These are phyloP conservation scores for Odontophorus gujanensis DNA, from an alignment of 2,113 vertebrate species.

Conservation along the genomic window DNA sequence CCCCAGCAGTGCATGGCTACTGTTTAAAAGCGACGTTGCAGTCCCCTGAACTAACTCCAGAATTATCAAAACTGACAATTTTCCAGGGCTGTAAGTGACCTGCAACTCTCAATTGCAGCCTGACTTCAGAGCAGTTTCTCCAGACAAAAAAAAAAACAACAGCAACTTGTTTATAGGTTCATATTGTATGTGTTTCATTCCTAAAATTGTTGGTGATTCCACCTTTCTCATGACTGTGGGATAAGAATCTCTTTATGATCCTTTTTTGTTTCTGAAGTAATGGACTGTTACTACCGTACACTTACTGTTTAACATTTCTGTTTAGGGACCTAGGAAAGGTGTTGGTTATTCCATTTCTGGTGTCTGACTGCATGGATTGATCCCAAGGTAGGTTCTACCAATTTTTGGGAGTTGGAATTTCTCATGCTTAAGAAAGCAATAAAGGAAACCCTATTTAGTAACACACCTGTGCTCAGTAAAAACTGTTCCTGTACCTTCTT, in stretches of 20 bases:
- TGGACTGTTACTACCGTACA: not conserved
- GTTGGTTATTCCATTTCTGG: accelerated
- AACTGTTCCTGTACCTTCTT: not conserved
- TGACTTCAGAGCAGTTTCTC: not conserved
- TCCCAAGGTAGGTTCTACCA: not conserved
- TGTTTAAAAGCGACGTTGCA: not conserved
- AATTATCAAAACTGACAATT: not conserved
- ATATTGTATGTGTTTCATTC: accelerated
- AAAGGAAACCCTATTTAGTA: not conserved
- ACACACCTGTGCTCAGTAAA: not conserved
- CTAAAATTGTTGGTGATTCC: not conserved
- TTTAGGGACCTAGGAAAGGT: not conserved
- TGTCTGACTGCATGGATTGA: not conserved
- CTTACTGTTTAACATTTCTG: not conserved
- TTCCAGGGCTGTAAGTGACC: accelerated
- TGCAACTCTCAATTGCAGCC: not conserved
- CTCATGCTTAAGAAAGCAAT: not conserved
- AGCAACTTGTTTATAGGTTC: accelerated
- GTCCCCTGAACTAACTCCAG: not conserved
- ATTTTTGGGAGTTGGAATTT: accelerated
- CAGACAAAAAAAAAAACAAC: not conserved
- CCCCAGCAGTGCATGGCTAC: accelerated
- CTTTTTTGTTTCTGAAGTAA: not conserved
- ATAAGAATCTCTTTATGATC: not conserved
- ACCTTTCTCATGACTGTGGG: accelerated